These are phyloP conservation scores for Embiotoca jacksoni DNA, from an alignment of 2,113 vertebrate genomes.

Conservation along the genomic window DNA sequence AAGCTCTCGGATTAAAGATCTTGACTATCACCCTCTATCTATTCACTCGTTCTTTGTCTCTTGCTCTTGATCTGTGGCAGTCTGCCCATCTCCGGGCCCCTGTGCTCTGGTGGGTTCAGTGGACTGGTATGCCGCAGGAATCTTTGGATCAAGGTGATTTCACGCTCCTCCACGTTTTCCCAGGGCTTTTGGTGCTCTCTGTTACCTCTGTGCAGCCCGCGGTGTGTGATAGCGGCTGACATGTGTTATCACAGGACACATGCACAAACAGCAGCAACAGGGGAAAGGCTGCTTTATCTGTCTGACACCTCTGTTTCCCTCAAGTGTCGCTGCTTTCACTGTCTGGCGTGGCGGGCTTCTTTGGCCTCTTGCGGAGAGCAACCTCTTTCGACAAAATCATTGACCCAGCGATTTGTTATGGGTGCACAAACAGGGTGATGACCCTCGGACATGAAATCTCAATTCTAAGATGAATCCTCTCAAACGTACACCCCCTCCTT, in stretches of 20 bases:
- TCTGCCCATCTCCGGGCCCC: conserved; percentile 76
- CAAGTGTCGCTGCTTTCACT: conserved; percentile 68
- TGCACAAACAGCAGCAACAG: conserved; percentile 72
- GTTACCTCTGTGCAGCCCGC: conserved; percentile 82
- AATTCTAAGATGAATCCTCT: conserved; percentile 65
- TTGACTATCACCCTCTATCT: conserved; percentile 57
- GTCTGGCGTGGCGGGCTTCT: conserved; percentile 59
- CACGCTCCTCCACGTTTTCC: conserved; percentile 88
- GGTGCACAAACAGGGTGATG: conserved; percentile 44
- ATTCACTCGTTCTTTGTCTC: conserved; percentile 60
- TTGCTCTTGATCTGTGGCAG: conserved; percentile 73
- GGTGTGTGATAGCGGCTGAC: conserved; percentile 81
- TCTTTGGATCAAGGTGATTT: conserved; percentile 90
- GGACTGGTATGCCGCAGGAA: conserved; percentile 87
- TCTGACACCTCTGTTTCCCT: conserved; percentile 76
- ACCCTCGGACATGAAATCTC: conserved; percentile 62
- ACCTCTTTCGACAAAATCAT: conserved; percentile 35
- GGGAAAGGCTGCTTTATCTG: conserved; percentile 70
- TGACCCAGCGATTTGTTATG: conserved; percentile 45
- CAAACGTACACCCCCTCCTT: conserved; percentile 56
- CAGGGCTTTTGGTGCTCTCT: conserved; percentile 83
- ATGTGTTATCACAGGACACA: conserved; percentile 84
- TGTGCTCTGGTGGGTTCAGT: conserved; percentile 83
- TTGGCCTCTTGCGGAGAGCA: conserved; percentile 41
- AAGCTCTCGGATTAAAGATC: conserved; percentile 69